Conservation (phyloP, 2,888 invertebrate species). For the Hydrotaea diabolus region DNA sequence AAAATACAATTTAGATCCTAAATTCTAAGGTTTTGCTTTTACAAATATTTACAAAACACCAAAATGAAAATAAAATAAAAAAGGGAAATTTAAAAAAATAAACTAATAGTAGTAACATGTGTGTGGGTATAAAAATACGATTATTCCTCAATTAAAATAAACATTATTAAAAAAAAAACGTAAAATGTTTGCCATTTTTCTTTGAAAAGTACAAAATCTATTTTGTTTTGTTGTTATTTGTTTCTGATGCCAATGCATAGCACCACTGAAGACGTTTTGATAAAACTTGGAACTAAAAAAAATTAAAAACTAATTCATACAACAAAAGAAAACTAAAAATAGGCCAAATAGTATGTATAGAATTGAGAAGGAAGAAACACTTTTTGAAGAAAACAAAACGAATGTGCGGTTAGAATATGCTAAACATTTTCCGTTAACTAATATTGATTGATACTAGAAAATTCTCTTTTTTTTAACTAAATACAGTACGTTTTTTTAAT, state of each 20-base stretch:
- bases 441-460: slow-evolving; percentile 24
- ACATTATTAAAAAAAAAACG: slow-evolving; percentile 29
- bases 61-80: slow-evolving; percentile 63
- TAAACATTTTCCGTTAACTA: slow-evolving; percentile 25
- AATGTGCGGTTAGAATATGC: background rate
- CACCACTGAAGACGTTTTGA: slow-evolving; percentile 24
- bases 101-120: slow-evolving; percentile 22
- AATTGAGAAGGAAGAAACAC: background rate
- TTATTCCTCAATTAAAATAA: slow-evolving; percentile 39
- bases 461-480: background rate
- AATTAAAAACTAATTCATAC: slow-evolving; percentile 21
- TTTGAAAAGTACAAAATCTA: slow-evolving; percentile 32
- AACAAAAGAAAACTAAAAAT: slow-evolving; percentile 22
- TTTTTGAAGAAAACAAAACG: background rate
- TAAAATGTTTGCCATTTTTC: slow-evolving; percentile 35
- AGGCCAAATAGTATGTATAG: background rate
- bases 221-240: background rate
- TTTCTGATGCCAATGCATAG: slow-evolving; percentile 19
- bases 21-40: slow-evolving; percentile 71
- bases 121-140: slow-evolving; percentile 33
- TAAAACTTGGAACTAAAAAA: slow-evolving; percentile 29
- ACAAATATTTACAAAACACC: slow-evolving; percentile 78
- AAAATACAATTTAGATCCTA: slow-evolving; percentile 68
- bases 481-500: background rate
- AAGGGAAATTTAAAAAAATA: slow-evolving; percentile 44